Conservation (phyloP, 2,113 vertebrate species). For the Hipposideros armiger region DNA sequence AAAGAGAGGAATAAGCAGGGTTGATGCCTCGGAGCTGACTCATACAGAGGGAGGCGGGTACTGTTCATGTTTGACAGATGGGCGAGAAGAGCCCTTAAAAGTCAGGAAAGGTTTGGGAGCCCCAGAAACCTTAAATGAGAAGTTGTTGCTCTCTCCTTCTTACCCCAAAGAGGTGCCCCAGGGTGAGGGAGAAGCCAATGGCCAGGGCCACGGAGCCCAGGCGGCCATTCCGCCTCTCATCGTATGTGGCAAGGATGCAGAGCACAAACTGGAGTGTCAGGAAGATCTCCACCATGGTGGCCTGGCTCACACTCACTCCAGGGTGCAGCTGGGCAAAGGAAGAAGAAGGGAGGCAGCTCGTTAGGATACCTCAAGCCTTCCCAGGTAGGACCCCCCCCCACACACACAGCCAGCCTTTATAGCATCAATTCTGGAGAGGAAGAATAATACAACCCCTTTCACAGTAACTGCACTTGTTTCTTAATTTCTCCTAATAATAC, state of each 20-base stretch:
- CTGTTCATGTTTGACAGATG: background rate
- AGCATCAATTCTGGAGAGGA: background rate
- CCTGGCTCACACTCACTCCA: slow-evolving; percentile 93
- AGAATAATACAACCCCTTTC: background rate
- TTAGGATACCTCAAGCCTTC: background rate
- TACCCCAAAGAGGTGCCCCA: slow-evolving; percentile 97
- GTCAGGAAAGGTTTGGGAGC: background rate
- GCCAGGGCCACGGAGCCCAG: slow-evolving; percentile 93
- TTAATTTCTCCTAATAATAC: background rate
- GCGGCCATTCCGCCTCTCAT: slow-evolving; percentile 94
- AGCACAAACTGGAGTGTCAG: slow-evolving; percentile 95
- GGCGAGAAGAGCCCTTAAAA: background rate
- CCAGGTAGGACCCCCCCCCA: background rate
- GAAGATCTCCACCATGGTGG: slow-evolving; percentile 95
- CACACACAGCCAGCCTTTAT: too few relatives aligned
- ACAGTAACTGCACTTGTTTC: background rate
- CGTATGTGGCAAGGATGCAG: slow-evolving; percentile 94
- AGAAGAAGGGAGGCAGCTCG: background rate
- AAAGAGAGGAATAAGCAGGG: background rate
- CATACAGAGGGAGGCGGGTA: background rate
- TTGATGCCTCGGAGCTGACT: background rate
- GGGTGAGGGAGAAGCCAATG: slow-evolving; percentile 95
- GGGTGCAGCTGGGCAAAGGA: slow-evolving; percentile 91
- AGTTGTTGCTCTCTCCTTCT: slow-evolving; percentile 73
- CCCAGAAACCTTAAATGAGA: background rate